Evolutionary conservation across 1,140 invertebrate genomes (phyloP).

Genomic region (Drosophila azteca): DNA sequence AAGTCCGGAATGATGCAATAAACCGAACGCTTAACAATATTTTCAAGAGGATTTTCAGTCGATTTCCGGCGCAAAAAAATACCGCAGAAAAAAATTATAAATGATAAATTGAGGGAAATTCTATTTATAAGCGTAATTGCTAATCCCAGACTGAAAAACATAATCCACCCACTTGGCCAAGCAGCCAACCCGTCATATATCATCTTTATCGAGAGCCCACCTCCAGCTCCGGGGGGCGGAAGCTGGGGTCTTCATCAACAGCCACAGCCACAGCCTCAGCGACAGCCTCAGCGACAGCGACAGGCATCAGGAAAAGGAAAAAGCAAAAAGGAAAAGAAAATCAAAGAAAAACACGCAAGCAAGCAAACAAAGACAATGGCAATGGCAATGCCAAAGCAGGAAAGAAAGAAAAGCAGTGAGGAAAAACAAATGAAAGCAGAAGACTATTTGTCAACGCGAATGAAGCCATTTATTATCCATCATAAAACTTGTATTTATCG

Average conservation of each 20-base stretch:
- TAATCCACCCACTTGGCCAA: constrained; percentile 78
- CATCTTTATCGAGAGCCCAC: constrained; percentile 67
- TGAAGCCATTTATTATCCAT: constrained; percentile 84
- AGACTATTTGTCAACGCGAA: constrained; percentile 83
- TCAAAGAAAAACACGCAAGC: constrained; percentile 20
- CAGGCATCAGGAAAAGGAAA: not conserved
- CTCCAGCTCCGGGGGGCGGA: constrained; percentile 36
- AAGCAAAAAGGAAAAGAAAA: constrained; percentile 9
- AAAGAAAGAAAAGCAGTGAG: constrained; percentile 27
- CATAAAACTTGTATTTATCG: constrained; percentile 83
- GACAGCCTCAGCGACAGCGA: not conserved
- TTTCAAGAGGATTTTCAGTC: constrained; percentile 35
- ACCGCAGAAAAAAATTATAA: constrained; percentile 25
- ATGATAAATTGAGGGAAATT: constrained; percentile 74
- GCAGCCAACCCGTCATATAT: constrained; percentile 62
- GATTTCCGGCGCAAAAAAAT: constrained; percentile 18
- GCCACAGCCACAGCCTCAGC: not conserved
- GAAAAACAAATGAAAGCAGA: constrained; percentile 76
- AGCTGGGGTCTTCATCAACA: constrained; percentile 13
- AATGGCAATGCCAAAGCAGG: constrained; percentile 10
- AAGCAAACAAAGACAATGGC: constrained; percentile 35
- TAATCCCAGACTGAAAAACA: constrained; percentile 81
- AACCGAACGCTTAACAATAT: constrained; percentile 46
- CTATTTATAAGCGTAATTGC: constrained; percentile 81
- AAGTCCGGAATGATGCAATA: constrained; percentile 69